Evolutionary conservation across 2,113 vertebrate species (phyloP).

Genomic region (Apistogramma diplotaenia): DNA sequence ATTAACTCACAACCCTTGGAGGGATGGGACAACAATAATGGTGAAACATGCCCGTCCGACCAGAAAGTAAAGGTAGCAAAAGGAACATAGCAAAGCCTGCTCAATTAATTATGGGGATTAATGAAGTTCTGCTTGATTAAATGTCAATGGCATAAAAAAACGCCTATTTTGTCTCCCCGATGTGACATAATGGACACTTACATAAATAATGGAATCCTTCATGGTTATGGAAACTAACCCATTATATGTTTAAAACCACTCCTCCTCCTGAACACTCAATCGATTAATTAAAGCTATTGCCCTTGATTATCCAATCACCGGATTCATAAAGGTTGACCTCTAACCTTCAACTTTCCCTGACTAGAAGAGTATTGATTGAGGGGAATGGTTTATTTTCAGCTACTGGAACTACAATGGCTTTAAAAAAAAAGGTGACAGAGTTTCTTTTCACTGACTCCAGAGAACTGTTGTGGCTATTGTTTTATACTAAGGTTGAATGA

Average conservation of each 20-base stretch:
- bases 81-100: slow-evolving; percentile 77
- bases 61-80: slow-evolving; percentile 81
- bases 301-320: slow-evolving; percentile 73
- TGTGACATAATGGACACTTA: slow-evolving; percentile 76
- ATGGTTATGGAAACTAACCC: slow-evolving; percentile 73
- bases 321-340: slow-evolving; percentile 64
- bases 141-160: slow-evolving; percentile 74
- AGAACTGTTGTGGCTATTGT: slow-evolving; percentile 47
- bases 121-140: slow-evolving; percentile 83
- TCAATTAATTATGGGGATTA: slow-evolving; percentile 83
- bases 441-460: slow-evolving; percentile 58
- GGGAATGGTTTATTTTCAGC: slow-evolving; percentile 49
- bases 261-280: slow-evolving; percentile 57
- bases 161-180: slow-evolving; percentile 65
- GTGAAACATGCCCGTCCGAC: slow-evolving; percentile 79
- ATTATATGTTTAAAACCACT: slow-evolving; percentile 63
- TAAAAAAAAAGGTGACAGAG: slow-evolving; percentile 58
- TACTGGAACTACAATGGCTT: slow-evolving; percentile 28
- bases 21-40: slow-evolving; percentile 80
- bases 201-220: slow-evolving; percentile 79
- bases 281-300: slow-evolving; percentile 69
- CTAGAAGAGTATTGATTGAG: slow-evolving; percentile 60
- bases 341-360: slow-evolving; percentile 60
- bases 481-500: slow-evolving; percentile 45
- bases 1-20: slow-evolving; percentile 82